These are phyloP conservation scores for Pantherophis vulpinus DNA, from an alignment of 2,797 vertebrate species.

Conservation along the genomic window DNA sequence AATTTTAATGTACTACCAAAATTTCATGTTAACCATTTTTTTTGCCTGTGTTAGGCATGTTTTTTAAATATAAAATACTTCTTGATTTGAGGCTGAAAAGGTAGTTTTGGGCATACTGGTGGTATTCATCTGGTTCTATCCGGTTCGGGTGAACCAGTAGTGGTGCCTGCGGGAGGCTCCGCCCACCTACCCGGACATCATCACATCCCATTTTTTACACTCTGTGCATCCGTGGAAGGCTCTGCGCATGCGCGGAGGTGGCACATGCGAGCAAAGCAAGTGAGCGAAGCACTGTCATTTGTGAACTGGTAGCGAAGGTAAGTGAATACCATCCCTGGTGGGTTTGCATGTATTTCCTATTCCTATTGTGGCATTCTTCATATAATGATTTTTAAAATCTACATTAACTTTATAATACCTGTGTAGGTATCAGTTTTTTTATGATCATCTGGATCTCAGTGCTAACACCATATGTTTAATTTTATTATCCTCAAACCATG, in stretches of 20 bases:
- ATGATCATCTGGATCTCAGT: neutral
- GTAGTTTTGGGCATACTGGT: neutral
- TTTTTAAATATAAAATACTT: neutral
- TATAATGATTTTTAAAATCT: neutral
- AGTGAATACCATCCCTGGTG: too few species aligned
- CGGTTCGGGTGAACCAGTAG: too few species aligned
- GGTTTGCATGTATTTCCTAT: neutral
- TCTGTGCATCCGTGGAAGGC: too few species aligned
- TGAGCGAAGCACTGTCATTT: too few species aligned
- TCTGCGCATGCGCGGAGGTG: too few species aligned
- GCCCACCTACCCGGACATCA: too few species aligned
- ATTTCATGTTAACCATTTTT: neutral
- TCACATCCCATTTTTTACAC: too few species aligned
- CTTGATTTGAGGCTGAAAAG: neutral
- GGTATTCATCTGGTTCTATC: too few species aligned
- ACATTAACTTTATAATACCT: neutral
- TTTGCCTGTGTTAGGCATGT: neutral
- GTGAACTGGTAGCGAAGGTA: too few species aligned
- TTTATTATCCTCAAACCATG: constrained; percentile 66
- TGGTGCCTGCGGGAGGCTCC: accelerated
- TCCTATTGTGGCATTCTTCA: neutral
- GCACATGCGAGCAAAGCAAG: too few species aligned
- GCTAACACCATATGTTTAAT: constrained; percentile 39
- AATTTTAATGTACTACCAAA: neutral
- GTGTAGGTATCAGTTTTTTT: neutral